These are phyloP conservation scores for Heliconius cydno DNA, from an alignment of 2,888 invertebrate genomes.

Conservation along the genomic window DNA sequence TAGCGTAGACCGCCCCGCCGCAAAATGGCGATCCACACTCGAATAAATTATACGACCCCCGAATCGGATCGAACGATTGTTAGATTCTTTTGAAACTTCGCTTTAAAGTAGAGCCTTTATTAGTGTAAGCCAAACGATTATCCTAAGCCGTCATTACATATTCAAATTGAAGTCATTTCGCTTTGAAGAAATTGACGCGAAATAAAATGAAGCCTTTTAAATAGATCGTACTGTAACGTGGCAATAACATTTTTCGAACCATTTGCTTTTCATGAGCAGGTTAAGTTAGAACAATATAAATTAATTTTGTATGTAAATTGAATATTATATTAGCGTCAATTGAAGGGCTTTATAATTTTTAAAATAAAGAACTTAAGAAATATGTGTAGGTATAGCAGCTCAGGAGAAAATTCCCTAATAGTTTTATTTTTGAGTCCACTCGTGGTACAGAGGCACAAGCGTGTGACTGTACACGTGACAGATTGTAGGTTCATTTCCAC, in stretches of 20 bases:
- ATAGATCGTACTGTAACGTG: slow-evolving; percentile 65
- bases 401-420: no score
- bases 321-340: no score
- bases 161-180: slow-evolving; percentile 83
- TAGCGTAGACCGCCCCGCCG: slow-evolving; percentile 74
- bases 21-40: slow-evolving; percentile 83
- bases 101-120: slow-evolving; percentile 81
- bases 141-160: slow-evolving; percentile 83
- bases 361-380: neutral
- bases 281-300: slow-evolving; percentile 14
- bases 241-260: slow-evolving; percentile 67
- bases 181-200: slow-evolving; percentile 82
- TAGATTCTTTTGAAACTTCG: slow-evolving; percentile 82
- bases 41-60: slow-evolving; percentile 81
- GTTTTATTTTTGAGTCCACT: no score
- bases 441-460: no score
- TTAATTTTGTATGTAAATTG: neutral
- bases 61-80: slow-evolving; percentile 77
- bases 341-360: no score
- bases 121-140: slow-evolving; percentile 84
- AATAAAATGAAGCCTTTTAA: slow-evolving; percentile 80
- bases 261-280: slow-evolving; percentile 49
- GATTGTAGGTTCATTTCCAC: no score
- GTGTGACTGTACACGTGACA: no score
- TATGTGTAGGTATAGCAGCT: no score